phyloP scores from a whole-genome alignment of 64 coral and sea anemone species.

The Acropora yongei region DNA sequence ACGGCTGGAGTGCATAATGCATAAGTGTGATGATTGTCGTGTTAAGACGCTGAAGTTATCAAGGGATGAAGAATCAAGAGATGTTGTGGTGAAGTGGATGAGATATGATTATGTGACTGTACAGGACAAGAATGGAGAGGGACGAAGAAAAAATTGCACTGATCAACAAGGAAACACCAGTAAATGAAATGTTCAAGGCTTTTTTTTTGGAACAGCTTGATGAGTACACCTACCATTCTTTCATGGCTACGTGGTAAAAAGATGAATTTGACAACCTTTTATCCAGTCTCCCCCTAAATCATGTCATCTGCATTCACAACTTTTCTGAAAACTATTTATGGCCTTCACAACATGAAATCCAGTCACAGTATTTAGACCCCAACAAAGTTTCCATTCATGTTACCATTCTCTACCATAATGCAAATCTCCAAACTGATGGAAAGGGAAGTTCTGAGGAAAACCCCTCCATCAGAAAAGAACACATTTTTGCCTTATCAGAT shows the following conservation, averaged over 20 bases:
- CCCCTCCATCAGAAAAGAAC: too few species aligned
- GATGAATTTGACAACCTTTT: conserved; percentile 61
- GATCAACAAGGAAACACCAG: conserved; percentile 54
- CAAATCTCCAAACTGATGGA: too few species aligned
- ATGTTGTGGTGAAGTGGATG: conserved; percentile 36
- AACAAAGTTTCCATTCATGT: conserved; percentile 41
- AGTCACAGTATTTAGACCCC: conserved; percentile 45
- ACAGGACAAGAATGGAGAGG: conserved; percentile 67
- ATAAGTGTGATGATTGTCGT: conserved; percentile 59
- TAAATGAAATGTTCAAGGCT: conserved; percentile 54
- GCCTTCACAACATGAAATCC: conserved; percentile 12
- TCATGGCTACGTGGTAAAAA: conserved; percentile 75
- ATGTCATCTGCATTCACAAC: conserved; percentile 49
- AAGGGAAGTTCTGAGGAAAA: too few species aligned
- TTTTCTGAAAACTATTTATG: conserved; percentile 68
- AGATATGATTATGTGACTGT: conserved; percentile 61
- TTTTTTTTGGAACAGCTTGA: conserved; percentile 54
- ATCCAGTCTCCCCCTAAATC: conserved; percentile 42
- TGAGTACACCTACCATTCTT: conserved; percentile 62
- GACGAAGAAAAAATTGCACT: conserved; percentile 64
- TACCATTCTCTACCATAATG: conserved; percentile 19
- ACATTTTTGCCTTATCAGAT: too few species aligned
- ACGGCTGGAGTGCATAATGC: conserved; percentile 8
- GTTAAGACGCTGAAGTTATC: conserved; percentile 38
- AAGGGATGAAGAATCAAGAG: conserved; percentile 35